Base-by-base conservation (phyloP, 2,113 vertebrate species). In the Ophthalmolycus amberensis region DNA sequence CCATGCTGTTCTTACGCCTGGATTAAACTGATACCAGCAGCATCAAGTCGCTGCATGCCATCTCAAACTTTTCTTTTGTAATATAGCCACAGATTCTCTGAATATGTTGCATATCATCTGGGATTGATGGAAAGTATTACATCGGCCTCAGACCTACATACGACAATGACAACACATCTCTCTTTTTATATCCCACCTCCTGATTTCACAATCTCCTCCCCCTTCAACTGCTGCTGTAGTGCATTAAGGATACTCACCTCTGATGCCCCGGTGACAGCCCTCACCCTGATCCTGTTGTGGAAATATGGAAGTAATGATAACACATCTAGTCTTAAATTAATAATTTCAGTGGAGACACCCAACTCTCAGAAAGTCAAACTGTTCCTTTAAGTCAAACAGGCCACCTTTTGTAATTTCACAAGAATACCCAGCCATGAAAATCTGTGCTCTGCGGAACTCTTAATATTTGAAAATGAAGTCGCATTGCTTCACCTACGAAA, bases 11-110 rank as follows among this genome's bases (percentile, higher is more conserved):
- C 84, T 89, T 83, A 77, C 80, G 46, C 22, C n/a, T 0, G 85
- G 92, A 95, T 94, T 94, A 94, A 88, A 82, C 6, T 50, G 86
- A 92, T 90, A 89, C 87, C 81, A 83, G 87, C 34, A 34, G 82
- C 80, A 89, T 81, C 50, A 63, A 68, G 58, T 82, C 34, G 52
- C 78, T 77, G 64, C 56, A 72, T 86, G 80, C 80, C 88, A 88
- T 82, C 58, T 71, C 73, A 72, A 78, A 82, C 80, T 46, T 90
- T 80, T 89, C 77, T 81, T 82, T 62, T 58, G 70, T 25, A 69
- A 86, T 22, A 69, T 88, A 88, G 59, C 73, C 59, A 75, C 38
- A 71, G 15, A 79, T 70, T 85, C 78, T 74, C 63, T 76, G 59
- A 83, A 77, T 59, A 38, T 40, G 81, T 67, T 9, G 59, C 64